Conservation (phyloP, 2,888 invertebrate species). For the Vanessa cardui region DNA sequence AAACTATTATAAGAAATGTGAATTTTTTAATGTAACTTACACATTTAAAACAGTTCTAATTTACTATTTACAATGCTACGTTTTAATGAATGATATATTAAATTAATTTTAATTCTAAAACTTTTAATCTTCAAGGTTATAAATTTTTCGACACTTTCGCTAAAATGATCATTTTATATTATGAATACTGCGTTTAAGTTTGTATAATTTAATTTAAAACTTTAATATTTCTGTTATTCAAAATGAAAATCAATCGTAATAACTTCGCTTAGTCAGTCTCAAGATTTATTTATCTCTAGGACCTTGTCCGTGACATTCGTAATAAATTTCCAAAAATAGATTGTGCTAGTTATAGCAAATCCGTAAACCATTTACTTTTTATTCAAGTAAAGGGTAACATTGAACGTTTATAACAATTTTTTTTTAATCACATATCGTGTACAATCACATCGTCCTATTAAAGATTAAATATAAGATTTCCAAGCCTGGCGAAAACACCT, state of each 20-base stretch:
- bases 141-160: not conserved
- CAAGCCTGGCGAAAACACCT: conserved; percentile 5
- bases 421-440: not conserved
- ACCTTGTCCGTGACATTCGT: not conserved
- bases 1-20: no score
- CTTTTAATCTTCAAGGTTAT: no score
- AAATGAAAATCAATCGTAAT: not conserved
- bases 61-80: no score
- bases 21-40: no score
- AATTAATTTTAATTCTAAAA: no score
- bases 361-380: not conserved
- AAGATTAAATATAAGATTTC: not conserved
- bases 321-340: conserved; percentile 22
- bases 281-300: not conserved
- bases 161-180: not conserved
- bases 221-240: not conserved
- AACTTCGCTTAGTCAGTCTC: conserved; percentile 4
- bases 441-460: not conserved
- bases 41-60: no score
- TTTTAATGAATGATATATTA: no score
- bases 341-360: not conserved
- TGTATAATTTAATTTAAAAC: not conserved
- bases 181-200: not conserved
- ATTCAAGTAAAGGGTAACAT: not conserved
- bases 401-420: not conserved